Evolutionary conservation across 2,113 vertebrate species (phyloP).

Genomic region (Aegypius monachus): DNA sequence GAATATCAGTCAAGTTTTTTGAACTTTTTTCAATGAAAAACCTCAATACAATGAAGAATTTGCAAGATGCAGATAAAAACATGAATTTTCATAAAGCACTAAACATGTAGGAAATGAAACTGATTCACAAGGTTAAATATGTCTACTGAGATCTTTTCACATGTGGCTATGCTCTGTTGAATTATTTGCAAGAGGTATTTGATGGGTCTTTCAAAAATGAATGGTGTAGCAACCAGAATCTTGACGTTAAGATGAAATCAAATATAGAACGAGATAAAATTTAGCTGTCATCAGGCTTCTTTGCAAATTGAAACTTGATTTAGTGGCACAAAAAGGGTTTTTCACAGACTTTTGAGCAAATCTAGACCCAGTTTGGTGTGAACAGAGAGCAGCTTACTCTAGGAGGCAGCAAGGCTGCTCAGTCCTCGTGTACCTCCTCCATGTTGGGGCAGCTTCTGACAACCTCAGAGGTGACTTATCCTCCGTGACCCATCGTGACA

Average conservation of each 20-base stretch:
- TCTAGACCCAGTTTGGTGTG: not conserved
- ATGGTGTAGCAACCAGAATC: not conserved
- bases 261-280: conserved; percentile 19
- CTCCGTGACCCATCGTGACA: not conserved
- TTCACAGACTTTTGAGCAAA: not conserved
- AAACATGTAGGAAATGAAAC: conserved; percentile 44
- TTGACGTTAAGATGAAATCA: not conserved
- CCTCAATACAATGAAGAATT: not conserved
- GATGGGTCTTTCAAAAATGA: conserved; percentile 11
- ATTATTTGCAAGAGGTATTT: conserved; percentile 18
- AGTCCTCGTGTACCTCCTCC: not conserved
- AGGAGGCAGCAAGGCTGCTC: not conserved
- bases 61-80: conserved; percentile 31
- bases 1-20: not conserved
- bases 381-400: not conserved
- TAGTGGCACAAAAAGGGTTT: not conserved
- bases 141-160: not conserved
- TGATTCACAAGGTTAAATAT: conserved; percentile 36
- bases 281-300: not conserved
- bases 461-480: not conserved
- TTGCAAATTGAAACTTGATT: not conserved
- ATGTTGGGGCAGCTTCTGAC: not conserved
- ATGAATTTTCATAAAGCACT: conserved; percentile 36
- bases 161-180: not conserved
- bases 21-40: not conserved